Conservation (phyloP, 2,797 vertebrate genomes). For the Smutsia temminckii region DNA sequence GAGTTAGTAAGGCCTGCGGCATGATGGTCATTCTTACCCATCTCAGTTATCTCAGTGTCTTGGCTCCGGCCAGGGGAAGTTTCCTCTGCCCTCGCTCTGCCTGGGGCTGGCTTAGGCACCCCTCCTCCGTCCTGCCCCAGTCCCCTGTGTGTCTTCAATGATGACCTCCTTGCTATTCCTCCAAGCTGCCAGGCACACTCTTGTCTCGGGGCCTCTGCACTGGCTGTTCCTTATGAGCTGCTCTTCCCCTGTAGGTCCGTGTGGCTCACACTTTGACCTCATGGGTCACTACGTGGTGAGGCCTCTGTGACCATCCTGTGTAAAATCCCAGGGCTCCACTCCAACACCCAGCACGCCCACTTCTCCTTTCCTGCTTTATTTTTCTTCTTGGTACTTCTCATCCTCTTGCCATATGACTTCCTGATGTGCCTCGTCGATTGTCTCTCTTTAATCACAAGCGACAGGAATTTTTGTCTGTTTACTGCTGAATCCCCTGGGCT, state of each 20-base stretch:
- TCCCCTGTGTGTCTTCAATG: background rate
- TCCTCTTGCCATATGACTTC: rapidly evolving
- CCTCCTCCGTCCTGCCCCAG: background rate
- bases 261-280: background rate
- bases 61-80: background rate
- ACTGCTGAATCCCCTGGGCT: background rate
- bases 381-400: rapidly evolving
- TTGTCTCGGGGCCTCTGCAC: background rate
- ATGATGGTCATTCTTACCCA: background rate
- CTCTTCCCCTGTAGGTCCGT: background rate
- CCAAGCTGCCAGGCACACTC: background rate
- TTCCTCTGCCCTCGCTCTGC: background rate
- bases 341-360: background rate
- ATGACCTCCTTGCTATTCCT: background rate
- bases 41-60: background rate
- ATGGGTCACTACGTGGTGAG: background rate
- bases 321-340: background rate
- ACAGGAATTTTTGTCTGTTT: background rate
- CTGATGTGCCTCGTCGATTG: background rate
- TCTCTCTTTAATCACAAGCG: background rate
- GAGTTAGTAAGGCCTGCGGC: background rate
- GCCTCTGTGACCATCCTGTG: background rate
- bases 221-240: background rate
- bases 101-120: background rate
- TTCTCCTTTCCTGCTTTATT: background rate